These are phyloP conservation scores for Phenganax stokvisi DNA, from an alignment of 92 coral and sea anemone species.

Conservation along the genomic window DNA sequence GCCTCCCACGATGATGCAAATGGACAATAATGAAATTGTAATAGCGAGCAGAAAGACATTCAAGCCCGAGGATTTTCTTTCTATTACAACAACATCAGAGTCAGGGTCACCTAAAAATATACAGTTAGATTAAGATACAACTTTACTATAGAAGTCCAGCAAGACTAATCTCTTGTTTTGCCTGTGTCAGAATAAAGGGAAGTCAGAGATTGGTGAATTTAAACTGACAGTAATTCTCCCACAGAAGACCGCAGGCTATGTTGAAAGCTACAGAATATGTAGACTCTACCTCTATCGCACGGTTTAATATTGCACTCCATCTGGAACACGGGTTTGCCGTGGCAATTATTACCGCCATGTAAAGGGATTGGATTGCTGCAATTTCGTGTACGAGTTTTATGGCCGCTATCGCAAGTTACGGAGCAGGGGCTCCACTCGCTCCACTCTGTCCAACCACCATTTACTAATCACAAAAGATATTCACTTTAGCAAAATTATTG, in stretches of 20 bases:
- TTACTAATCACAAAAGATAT: not conserved
- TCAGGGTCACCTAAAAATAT: too few species aligned
- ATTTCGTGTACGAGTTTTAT: slow-evolving; percentile 21
- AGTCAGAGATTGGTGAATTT: too few species aligned
- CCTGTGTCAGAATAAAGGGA: too few species aligned
- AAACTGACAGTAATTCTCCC: too few species aligned
- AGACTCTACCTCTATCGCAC: slow-evolving; percentile 1
- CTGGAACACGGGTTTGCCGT: not conserved
- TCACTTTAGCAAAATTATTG: not conserved
- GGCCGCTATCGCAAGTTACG: slow-evolving; percentile 19
- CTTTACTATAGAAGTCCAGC: too few species aligned
- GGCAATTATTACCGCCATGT: slow-evolving; percentile 27
- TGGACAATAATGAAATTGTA: too few species aligned
- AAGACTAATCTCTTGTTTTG: too few species aligned
- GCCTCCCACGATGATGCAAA: too few species aligned
- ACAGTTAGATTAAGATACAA: too few species aligned
- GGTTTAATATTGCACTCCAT: not conserved
- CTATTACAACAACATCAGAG: too few species aligned
- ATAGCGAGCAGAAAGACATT: too few species aligned
- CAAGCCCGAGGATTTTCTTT: too few species aligned
- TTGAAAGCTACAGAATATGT: not conserved
- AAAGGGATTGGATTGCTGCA: slow-evolving; percentile 19
- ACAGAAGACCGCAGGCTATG: not conserved
- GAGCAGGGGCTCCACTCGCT: slow-evolving; percentile 24
- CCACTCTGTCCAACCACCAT: slow-evolving; percentile 39